phyloP scores from a whole-genome alignment of 1,140 invertebrate genomes.

The Forficula auricularia region DNA sequence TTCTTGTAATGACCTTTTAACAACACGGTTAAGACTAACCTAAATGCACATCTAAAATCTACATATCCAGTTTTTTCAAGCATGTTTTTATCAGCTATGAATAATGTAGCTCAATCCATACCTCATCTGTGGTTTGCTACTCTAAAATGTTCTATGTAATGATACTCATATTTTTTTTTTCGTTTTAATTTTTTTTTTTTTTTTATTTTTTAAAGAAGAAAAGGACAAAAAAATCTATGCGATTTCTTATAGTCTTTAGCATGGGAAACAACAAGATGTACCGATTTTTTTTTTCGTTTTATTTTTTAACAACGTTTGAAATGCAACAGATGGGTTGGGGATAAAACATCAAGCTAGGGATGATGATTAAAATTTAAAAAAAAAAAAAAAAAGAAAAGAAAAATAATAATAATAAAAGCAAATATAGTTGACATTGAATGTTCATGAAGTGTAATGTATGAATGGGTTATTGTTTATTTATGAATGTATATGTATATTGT shows the following conservation, averaged over 20 bases:
- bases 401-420: slow-evolving; percentile 8
- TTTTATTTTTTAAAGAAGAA: slow-evolving; percentile 8
- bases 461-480: slow-evolving; percentile 2
- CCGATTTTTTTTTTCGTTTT: slow-evolving; percentile 5
- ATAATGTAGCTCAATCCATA: slow-evolving; percentile 10
- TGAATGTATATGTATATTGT: not conserved
- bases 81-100: slow-evolving; percentile 8
- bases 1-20: slow-evolving; percentile 13
- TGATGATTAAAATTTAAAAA: no score
- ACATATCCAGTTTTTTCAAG: slow-evolving; percentile 13
- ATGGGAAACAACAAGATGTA: slow-evolving; percentile 10
- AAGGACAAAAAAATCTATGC: slow-evolving; percentile 10
- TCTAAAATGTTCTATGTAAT: slow-evolving; percentile 6
- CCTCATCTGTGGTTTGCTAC: slow-evolving; percentile 7
- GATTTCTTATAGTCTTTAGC: slow-evolving; percentile 9
- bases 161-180: slow-evolving; percentile 4
- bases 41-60: slow-evolving; percentile 17
- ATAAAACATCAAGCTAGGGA: slow-evolving; percentile 11
- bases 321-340: slow-evolving; percentile 11
- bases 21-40: slow-evolving; percentile 16
- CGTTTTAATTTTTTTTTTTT: slow-evolving; percentile 1
- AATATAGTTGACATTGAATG: slow-evolving; percentile 2
- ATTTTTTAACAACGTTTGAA: slow-evolving; percentile 8
- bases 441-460: slow-evolving; percentile 6
- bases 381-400: not conserved